phyloP scores from a whole-genome alignment of 2,888 invertebrate genomes.

The Nemotelus nigrinus region DNA sequence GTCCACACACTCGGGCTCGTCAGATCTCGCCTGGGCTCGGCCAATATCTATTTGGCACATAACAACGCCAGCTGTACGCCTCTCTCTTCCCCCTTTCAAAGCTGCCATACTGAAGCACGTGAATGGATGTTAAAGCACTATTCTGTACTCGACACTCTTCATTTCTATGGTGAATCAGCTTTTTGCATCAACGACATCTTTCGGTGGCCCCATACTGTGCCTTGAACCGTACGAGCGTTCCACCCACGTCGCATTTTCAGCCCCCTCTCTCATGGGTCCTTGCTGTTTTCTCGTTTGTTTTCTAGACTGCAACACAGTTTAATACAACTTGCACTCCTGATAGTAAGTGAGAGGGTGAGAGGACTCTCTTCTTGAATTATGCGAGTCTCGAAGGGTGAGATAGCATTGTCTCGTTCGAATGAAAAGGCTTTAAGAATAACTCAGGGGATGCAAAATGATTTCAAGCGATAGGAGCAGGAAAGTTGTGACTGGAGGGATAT shows the following conservation, averaged over 20 bases:
- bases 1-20: too few relatives aligned
- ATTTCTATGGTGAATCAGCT: slow-evolving; percentile 36
- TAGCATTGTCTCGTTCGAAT: neutral
- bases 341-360: too few relatives aligned
- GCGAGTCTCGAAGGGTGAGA: too few relatives aligned
- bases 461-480: neutral
- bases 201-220: neutral
- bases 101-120: slow-evolving; percentile 26
- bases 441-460: neutral
- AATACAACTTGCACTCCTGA: too few relatives aligned
- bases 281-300: too few relatives aligned
- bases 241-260: too few relatives aligned
- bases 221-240: too few relatives aligned
- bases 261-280: too few relatives aligned
- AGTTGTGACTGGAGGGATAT: neutral
- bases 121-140: slow-evolving; percentile 14
- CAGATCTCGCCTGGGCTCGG: too few relatives aligned
- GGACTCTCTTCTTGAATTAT: too few relatives aligned
- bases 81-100: neutral
- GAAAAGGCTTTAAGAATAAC: slow-evolving; percentile 28
- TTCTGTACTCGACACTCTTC: neutral
- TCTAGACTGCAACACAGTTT: too few relatives aligned
- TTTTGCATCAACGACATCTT: slow-evolving; percentile 24
- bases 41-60: too few relatives aligned
- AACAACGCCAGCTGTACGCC: neutral